These are phyloP conservation scores for Falco berigora DNA, from an alignment of 2,797 vertebrate species.

Conservation along the genomic window DNA sequence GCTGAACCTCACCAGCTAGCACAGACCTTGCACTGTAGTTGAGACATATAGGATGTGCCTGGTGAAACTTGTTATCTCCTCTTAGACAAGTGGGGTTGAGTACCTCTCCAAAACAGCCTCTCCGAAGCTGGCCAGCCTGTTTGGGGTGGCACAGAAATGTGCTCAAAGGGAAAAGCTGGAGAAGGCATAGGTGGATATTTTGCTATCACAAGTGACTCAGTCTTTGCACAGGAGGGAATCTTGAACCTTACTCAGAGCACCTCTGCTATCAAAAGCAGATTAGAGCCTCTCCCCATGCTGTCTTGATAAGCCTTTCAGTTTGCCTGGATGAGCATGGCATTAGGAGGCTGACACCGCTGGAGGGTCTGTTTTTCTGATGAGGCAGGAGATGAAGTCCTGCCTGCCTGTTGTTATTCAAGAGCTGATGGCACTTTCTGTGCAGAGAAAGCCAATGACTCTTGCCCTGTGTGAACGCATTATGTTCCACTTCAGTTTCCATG, in stretches of 20 bases:
- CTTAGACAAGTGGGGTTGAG: background rate
- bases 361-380: constrained; percentile 7
- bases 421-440: background rate
- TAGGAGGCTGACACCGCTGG: background rate
- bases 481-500: background rate
- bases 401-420: background rate
- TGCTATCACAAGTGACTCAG: background rate
- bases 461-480: background rate
- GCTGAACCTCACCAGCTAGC: background rate
- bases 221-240: background rate
- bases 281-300: background rate
- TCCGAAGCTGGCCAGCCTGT: background rate
- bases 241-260: background rate
- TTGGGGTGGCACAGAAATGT: background rate
- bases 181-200: background rate
- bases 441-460: background rate
- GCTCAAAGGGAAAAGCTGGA: background rate
- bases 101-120: background rate
- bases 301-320: background rate
- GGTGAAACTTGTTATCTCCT: background rate
- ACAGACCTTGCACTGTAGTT: background rate
- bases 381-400: background rate
- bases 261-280: background rate
- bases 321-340: background rate
- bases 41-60: background rate